phyloP scores from a whole-genome alignment of 2,888 invertebrate genomes.

The Junonia oenone region DNA sequence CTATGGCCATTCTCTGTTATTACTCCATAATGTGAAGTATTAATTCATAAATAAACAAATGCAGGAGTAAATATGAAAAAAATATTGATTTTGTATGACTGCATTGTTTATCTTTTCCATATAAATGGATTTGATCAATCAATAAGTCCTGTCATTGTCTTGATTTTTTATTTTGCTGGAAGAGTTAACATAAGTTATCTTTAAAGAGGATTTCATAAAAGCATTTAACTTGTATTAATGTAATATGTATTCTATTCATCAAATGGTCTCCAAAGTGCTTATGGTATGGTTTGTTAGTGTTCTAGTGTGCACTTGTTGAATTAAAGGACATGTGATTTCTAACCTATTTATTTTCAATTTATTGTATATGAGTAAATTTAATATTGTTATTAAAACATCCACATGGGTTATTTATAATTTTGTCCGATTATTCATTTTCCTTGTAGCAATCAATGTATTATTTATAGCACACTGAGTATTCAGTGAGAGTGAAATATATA shows the following conservation, averaged over 20 bases:
- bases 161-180: not conserved
- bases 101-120: not conserved
- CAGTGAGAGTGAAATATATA: slow-evolving; percentile 60
- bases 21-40: too few species aligned
- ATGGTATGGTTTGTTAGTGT: not conserved
- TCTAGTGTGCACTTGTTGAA: slow-evolving; percentile 4
- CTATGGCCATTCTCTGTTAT: too few species aligned
- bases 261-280: not conserved
- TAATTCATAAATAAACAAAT: not conserved
- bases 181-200: not conserved
- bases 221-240: not conserved
- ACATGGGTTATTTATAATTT: not conserved
- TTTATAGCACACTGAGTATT: slow-evolving; percentile 54
- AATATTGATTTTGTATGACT: not conserved
- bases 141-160: not conserved
- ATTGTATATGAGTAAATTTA: slow-evolving; percentile 11
- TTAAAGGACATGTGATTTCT: slow-evolving; percentile 4
- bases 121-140: not conserved
- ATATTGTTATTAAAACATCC: slow-evolving; percentile 1
- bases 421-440: slow-evolving; percentile 7
- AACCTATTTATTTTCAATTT: slow-evolving; percentile 8
- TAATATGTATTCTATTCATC: not conserved
- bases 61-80: not conserved
- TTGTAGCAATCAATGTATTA: slow-evolving; percentile 45
- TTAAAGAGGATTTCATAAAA: not conserved